These are phyloP conservation scores for Mantis religiosa DNA, from an alignment of 2,888 invertebrate genomes.

Conservation along the genomic window DNA sequence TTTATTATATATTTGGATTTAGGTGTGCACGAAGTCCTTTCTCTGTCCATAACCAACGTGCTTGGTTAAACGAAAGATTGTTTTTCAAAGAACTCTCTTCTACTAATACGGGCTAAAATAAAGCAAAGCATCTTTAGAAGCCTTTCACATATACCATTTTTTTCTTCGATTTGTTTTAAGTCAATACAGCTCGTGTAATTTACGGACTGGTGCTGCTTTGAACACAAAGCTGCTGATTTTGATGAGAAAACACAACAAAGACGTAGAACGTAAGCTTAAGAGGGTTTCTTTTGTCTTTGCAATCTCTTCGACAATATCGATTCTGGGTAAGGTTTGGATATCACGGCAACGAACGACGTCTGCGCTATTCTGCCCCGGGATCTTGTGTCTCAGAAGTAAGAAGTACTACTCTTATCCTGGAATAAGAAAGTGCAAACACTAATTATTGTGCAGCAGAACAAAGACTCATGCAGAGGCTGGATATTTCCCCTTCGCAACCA, in stretches of 20 bases:
- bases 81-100: no score
- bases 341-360: not conserved
- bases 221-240: not conserved
- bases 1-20: no score
- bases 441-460: not conserved
- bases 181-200: no score
- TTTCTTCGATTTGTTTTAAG: no score
- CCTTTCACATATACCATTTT: no score
- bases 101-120: no score
- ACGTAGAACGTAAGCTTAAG: not conserved
- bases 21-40: no score
- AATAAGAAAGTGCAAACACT: not conserved
- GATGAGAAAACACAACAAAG: not conserved
- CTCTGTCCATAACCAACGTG: no score
- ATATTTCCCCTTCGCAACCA: not conserved
- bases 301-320: not conserved
- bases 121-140: no score
- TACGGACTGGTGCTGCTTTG: no score
- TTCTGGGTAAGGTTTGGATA: not conserved
- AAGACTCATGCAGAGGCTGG: not conserved
- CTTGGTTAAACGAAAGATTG: no score
- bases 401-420: not conserved
- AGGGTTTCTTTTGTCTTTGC: not conserved
- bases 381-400: not conserved
- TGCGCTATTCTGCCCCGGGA: not conserved